A percentile compares a stretch with the other conserved stretches of the same genome.
phyloP scores from a whole-genome alignment of 1,140 invertebrate species.

The Dendroctonus valens region DNA sequence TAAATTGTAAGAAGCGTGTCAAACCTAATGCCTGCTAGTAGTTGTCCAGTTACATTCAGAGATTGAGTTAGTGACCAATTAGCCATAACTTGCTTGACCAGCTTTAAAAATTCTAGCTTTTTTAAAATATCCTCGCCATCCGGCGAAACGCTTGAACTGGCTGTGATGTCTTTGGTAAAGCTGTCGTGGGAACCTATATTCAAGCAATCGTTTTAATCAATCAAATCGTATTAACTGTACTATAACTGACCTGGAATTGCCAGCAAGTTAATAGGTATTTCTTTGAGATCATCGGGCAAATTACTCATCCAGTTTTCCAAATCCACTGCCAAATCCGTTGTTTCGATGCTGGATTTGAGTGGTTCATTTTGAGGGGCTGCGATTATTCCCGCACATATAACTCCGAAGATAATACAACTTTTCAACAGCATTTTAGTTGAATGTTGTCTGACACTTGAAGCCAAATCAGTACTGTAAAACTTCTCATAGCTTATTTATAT shows the following conservation, averaged over 20 bases:
- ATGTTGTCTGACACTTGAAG: too few relatives aligned
- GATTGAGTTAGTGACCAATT: conserved; percentile 65
- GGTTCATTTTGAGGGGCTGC: too few relatives aligned
- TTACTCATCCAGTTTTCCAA: conserved; percentile 70
- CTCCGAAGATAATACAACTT: too few relatives aligned
- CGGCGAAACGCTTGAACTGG: conserved; percentile 59
- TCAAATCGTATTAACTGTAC: background rate
- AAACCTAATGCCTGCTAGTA: conserved; percentile 28
- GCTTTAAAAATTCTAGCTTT: conserved; percentile 55
- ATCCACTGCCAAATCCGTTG: conserved; percentile 48
- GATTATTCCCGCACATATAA: too few relatives aligned
- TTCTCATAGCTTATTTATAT: too few relatives aligned
- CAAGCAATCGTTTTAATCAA: conserved; percentile 9
- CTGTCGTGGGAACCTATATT: conserved; percentile 75
- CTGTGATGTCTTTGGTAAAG: conserved; percentile 71
- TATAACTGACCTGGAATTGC: conserved; percentile 68
- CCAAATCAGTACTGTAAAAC: too few relatives aligned
- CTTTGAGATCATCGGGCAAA: conserved; percentile 58
- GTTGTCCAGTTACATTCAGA: conserved; percentile 16
- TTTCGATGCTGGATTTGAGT: too few relatives aligned
- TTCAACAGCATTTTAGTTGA: too few relatives aligned
- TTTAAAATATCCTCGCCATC: conserved; percentile 66
- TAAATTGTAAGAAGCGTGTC: background rate
- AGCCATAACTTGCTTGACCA: conserved; percentile 64
- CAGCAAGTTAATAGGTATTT: conserved; percentile 64